Evolutionary conservation across 2,888 invertebrate species (phyloP).

Genomic region (Trichogramma evanescens): DNA sequence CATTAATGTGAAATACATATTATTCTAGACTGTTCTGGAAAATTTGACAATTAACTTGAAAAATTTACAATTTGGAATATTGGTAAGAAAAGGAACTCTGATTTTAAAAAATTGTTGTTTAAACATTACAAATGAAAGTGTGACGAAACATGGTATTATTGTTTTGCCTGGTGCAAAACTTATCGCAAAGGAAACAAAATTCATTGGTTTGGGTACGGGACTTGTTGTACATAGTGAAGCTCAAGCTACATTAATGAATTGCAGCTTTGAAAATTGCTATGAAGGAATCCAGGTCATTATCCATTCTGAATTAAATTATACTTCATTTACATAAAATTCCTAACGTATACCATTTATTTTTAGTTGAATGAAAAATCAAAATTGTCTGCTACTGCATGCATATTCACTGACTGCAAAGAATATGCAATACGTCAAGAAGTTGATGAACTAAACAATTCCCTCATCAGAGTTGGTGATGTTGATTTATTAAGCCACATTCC

Average conservation of each 20-base stretch:
- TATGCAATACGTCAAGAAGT: constrained; percentile 52
- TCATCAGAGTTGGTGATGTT: constrained; percentile 31
- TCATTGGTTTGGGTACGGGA: constrained; percentile 52
- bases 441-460: constrained; percentile 31
- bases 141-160: constrained; percentile 54
- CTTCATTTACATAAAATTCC: not conserved
- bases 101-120: constrained; percentile 51
- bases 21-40: constrained; percentile 46
- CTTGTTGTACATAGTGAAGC: constrained; percentile 43
- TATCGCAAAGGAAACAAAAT: constrained; percentile 47
- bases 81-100: constrained; percentile 50
- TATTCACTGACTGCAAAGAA: constrained; percentile 47
- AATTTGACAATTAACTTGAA: constrained; percentile 53
- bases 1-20: not conserved
- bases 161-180: constrained; percentile 47
- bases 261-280: constrained; percentile 42
- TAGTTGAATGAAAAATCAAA: constrained; percentile 48
- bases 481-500: constrained; percentile 32
- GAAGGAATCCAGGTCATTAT: constrained; percentile 40
- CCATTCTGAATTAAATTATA: not conserved
- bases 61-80: constrained; percentile 50
- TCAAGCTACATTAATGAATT: constrained; percentile 38
- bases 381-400: constrained; percentile 40
- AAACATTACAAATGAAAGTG: constrained; percentile 49
- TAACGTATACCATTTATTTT: constrained; percentile 23